These are phyloP conservation scores for Operophtera brumata DNA, from an alignment of 2,888 invertebrate species.

Conservation along the genomic window DNA sequence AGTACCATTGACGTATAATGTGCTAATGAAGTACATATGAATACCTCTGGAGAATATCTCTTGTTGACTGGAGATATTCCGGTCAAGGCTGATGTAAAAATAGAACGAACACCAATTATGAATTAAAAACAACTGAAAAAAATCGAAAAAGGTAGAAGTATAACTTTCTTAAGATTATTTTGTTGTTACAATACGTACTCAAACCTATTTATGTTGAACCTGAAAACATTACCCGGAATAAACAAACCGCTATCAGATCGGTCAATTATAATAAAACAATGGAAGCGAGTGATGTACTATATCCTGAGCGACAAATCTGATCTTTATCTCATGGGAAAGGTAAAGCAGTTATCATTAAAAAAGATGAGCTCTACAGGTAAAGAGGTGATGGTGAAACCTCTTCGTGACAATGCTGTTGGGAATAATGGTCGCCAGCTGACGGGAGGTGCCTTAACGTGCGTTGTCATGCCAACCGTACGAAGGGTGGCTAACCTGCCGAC, in stretches of 20 bases:
- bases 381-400: constrained; percentile 57
- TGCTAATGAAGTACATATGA: too few species aligned
- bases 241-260: constrained; percentile 46
- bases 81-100: too few species aligned
- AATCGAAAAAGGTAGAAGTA: too few species aligned
- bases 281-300: constrained; percentile 33
- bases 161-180: too few species aligned
- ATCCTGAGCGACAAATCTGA: constrained; percentile 52
- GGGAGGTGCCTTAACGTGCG: constrained; percentile 75
- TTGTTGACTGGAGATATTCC: too few species aligned
- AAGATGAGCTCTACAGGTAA: constrained; percentile 63
- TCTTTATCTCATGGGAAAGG: constrained; percentile 61
- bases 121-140: too few species aligned
- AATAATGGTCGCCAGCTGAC: constrained; percentile 79
- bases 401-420: constrained; percentile 63
- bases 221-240: constrained; percentile 36
- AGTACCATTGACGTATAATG: too few species aligned
- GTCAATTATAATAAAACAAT: constrained; percentile 52
- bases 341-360: constrained; percentile 53
- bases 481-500: constrained; percentile 77
- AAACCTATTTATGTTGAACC: constrained; percentile 9
- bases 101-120: too few species aligned
- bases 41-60: too few species aligned
- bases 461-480: constrained; percentile 72
- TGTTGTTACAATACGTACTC: neutral